These are phyloP conservation scores for Thera britannica DNA, from an alignment of 2,888 invertebrate species.

Conservation along the genomic window DNA sequence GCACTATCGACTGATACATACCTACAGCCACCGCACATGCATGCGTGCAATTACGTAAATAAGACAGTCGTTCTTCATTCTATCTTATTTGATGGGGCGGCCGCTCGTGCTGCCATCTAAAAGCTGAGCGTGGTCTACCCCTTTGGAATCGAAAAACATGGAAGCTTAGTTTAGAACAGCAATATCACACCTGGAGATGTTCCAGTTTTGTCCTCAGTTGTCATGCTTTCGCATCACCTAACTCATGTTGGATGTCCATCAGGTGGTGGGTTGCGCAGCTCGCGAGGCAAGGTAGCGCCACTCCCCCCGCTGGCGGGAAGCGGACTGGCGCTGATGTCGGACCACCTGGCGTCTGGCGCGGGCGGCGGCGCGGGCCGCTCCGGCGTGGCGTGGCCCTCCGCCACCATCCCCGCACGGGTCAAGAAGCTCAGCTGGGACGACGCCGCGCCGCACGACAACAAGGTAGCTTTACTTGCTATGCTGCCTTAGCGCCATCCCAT, in stretches of 20 bases:
- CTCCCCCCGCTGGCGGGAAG: conserved; percentile 54
- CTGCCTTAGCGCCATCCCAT: conserved; percentile 2
- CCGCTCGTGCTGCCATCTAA: too few species aligned
- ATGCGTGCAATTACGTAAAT: too few species aligned
- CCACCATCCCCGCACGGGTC: conserved; percentile 88
- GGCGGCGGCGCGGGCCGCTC: conserved; percentile 62
- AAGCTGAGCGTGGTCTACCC: too few species aligned
- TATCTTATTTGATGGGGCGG: too few species aligned
- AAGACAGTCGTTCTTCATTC: too few species aligned
- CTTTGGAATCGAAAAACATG: too few species aligned
- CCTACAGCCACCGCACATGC: too few species aligned
- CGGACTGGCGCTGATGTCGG: conserved; percentile 66
- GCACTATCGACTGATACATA: too few species aligned
- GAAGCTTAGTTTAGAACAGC: too few species aligned
- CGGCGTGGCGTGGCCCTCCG: conserved; percentile 87
- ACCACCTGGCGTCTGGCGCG: conserved; percentile 61
- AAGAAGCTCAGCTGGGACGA: conserved; percentile 89
- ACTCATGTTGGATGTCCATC: not conserved
- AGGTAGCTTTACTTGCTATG: conserved; percentile 23
- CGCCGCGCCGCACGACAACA: conserved; percentile 40
- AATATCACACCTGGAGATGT: too few species aligned
- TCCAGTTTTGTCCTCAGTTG: not conserved
- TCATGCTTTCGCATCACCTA: not conserved
- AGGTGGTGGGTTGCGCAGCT: conserved; percentile 35
- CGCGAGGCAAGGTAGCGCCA: conserved; percentile 66